A percentile compares a stretch with the other conserved stretches of the same genome.
Conservation (phyloP, 1,140 invertebrate genomes). For the Heliconius melpomene region DNA sequence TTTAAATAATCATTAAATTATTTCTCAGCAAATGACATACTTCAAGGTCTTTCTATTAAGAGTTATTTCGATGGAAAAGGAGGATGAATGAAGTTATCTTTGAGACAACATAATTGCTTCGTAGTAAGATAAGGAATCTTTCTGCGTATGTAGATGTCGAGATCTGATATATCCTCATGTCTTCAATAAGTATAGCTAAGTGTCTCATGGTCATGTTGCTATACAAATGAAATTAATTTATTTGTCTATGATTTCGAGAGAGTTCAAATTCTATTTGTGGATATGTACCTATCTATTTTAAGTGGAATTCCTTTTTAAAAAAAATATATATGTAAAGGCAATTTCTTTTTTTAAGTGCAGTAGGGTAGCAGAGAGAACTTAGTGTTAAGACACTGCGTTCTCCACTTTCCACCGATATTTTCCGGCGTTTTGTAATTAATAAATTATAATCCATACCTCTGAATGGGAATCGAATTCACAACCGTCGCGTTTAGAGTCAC, state of each 20-base stretch:
- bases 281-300: no score
- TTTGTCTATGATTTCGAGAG: neutral
- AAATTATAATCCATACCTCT: no score
- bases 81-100: constrained; percentile 29
- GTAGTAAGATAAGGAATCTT: constrained; percentile 33
- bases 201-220: neutral
- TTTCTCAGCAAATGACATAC: constrained; percentile 38
- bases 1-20: constrained; percentile 39
- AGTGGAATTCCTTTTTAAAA: no score
- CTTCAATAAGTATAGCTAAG: neutral
- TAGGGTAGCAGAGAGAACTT: no score
- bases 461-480: no score
- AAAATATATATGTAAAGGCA: no score
- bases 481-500: no score
- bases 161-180: neutral
- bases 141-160: constrained; percentile 1
- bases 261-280: no score
- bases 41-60: constrained; percentile 36
- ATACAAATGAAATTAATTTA: neutral
- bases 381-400: no score
- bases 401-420: no score
- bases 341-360: no score
- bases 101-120: constrained; percentile 36
- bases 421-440: no score
- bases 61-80: constrained; percentile 34